Percentiles rank a stretch among this genome's conserved stretches.
These are phyloP conservation scores for Orthosia gracilis DNA, from an alignment of 2,888 invertebrate species.

Conservation along the genomic window DNA sequence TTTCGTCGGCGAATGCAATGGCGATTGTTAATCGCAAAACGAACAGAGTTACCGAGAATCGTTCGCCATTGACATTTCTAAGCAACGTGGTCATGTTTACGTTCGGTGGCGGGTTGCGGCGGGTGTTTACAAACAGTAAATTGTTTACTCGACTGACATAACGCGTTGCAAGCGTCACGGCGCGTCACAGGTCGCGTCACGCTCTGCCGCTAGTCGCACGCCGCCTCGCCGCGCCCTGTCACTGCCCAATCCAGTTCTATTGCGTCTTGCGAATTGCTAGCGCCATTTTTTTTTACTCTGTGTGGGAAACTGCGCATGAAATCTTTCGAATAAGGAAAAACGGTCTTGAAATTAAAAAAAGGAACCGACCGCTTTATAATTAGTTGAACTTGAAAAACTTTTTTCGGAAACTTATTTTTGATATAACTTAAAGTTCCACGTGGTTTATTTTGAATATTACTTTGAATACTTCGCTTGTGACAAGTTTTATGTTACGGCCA, in stretches of 20 bases:
- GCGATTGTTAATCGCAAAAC: constrained; percentile 70
- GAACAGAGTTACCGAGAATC: constrained; percentile 73
- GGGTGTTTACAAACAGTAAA: constrained; percentile 89
- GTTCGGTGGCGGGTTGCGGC: constrained; percentile 74
- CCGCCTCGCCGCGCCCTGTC: constrained; percentile 71
- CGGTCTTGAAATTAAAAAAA: constrained; percentile 1
- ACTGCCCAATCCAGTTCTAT: constrained; percentile 81
- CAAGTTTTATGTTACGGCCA: not conserved
- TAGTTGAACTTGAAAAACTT: not conserved
- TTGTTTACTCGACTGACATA: constrained; percentile 86
- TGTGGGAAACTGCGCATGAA: constrained; percentile 26
- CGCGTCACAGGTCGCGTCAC: constrained; percentile 74
- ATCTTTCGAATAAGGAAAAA: constrained; percentile 10
- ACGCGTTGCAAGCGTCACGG: constrained; percentile 78
- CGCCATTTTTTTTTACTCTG: constrained; percentile 37
- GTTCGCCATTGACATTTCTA: constrained; percentile 81
- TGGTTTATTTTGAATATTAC: not conserved
- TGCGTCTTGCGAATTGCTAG: constrained; percentile 75
- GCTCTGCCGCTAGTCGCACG: constrained; percentile 69
- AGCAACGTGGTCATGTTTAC: constrained; percentile 86
- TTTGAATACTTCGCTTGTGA: not conserved
- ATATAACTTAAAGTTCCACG: not conserved
- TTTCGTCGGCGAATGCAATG: constrained; percentile 40
- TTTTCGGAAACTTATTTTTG: not conserved
- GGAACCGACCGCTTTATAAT: not conserved